These are phyloP conservation scores for Orchesella cincta DNA, from an alignment of 1,140 invertebrate genomes.

Conservation along the genomic window DNA sequence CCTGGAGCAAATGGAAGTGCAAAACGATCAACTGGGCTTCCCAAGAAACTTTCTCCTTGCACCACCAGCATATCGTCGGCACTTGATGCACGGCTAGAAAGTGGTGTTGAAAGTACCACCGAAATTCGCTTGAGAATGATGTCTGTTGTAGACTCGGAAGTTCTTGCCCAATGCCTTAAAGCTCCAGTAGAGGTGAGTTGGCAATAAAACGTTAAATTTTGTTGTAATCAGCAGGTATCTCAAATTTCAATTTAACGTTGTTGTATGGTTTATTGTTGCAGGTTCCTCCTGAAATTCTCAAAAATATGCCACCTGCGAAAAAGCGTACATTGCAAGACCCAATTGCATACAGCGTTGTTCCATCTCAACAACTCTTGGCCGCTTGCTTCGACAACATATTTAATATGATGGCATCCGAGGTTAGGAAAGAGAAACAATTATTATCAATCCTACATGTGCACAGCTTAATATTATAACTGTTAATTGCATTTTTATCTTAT, in stretches of 20 bases:
- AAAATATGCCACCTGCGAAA: slow-evolving; percentile 3
- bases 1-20: not conserved
- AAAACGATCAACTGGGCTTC: not conserved
- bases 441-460: not conserved
- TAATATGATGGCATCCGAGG: slow-evolving; percentile 49
- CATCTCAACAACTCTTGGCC: slow-evolving; percentile 36
- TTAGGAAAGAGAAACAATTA: slow-evolving; percentile 5
- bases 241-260: not conserved
- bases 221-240: too few species aligned
- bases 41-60: slow-evolving; percentile 39
- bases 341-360: not conserved
- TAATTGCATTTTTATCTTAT: slow-evolving; percentile 11
- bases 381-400: slow-evolving; percentile 48
- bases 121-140: slow-evolving; percentile 53
- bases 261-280: too few species aligned
- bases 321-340: not conserved
- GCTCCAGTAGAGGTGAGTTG: slow-evolving; percentile 22
- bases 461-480: not conserved
- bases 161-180: slow-evolving; percentile 40
- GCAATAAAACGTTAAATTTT: not conserved
- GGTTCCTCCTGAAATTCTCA: slow-evolving; percentile 39
- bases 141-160: slow-evolving; percentile 49
- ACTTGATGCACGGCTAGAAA: slow-evolving; percentile 53
- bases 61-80: slow-evolving; percentile 51
- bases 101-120: slow-evolving; percentile 50